Base-by-base conservation (phyloP, 2,888 invertebrate species). In the Limnephilus rhombicus region DNA sequence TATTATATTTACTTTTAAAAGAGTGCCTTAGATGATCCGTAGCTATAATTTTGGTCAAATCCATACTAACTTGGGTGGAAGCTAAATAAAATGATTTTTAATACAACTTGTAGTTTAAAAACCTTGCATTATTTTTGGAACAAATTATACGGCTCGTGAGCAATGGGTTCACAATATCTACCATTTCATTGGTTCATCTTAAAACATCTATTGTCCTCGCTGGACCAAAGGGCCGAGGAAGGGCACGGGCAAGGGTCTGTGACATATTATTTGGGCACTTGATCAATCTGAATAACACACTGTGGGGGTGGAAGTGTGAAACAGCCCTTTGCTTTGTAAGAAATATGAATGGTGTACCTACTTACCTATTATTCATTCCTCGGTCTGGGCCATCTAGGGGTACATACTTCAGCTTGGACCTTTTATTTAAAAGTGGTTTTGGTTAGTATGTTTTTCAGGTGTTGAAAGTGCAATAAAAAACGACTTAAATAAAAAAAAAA, bases 191-290 rank as follows among this genome's bases (percentile, higher is more conserved):
- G 29, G 81, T 49, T 90, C 80, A 45, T 88, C 85, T 93, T 92
- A 88, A 91, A 89, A 90, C n/a, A 88, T 53, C 91, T 85, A 92
- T 93, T 93, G 89, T 93, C 45, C 85, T 89, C 90, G 45, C 81
- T 81, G 82, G 45, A 53, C 83, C 88, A 80, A 37, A 68, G 68
- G 85, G 83, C 68, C 68, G n/a, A n/a, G 68, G 24, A 85, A 68
- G 68, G 82, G 45, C 81, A 85, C n/a, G 82, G 68, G 82, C 80
- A 88, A 89, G 80, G 93, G 92, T 80, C 91, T 86, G 91, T 53
- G 90, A 91, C 92, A 88, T 92, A 92, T 93, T 93, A 93, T 92
- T 91, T 91, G 92, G 92, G 87, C 91, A 92, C 93, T 93, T 93
- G 93, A 93, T 91, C 92, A 90, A 31, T 90, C 82, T 90, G 82